Conservation (phyloP, 2,797 vertebrate genomes). For the Pipistrellus nathusii region DNA sequence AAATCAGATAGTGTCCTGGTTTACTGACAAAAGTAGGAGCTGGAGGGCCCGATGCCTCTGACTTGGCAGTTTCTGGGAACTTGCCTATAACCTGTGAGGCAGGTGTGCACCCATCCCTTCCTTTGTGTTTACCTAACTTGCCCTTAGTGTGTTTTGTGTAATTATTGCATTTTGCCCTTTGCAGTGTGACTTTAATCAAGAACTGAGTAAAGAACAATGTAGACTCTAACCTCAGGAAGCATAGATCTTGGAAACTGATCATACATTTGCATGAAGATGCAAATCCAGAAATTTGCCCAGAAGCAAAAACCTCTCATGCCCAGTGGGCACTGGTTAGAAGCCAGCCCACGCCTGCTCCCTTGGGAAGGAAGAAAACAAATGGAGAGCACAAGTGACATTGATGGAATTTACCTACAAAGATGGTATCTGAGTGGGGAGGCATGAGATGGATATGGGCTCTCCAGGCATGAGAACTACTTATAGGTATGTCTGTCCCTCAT, state of each 20-base stretch:
- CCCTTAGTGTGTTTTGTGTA: neutral
- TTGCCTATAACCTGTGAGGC: fast-evolving
- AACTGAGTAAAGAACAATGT: neutral
- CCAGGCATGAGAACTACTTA: fast-evolving
- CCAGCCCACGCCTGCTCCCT: fast-evolving
- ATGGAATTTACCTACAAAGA: neutral
- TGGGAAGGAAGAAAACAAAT: neutral
- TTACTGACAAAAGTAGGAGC: fast-evolving
- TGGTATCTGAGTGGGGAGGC: fast-evolving
- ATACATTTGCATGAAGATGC: neutral
- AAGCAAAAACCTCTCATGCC: fast-evolving
- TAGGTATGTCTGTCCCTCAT: fast-evolving
- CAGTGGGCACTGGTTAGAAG: neutral
- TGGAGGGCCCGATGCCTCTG: fast-evolving
- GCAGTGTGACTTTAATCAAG: neutral
- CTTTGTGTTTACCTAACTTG: neutral
- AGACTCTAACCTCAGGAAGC: neutral
- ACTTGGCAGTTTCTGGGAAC: fast-evolving
- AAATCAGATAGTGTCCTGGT: neutral
- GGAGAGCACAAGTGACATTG: neutral
- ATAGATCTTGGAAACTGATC: neutral
- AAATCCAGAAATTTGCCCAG: fast-evolving
- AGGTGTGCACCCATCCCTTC: neutral
- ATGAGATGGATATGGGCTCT: neutral
- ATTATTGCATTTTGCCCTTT: neutral